Evolutionary conservation across 2,797 vertebrate species (phyloP).

Genomic region (Pseudochirops corinnae): DNA sequence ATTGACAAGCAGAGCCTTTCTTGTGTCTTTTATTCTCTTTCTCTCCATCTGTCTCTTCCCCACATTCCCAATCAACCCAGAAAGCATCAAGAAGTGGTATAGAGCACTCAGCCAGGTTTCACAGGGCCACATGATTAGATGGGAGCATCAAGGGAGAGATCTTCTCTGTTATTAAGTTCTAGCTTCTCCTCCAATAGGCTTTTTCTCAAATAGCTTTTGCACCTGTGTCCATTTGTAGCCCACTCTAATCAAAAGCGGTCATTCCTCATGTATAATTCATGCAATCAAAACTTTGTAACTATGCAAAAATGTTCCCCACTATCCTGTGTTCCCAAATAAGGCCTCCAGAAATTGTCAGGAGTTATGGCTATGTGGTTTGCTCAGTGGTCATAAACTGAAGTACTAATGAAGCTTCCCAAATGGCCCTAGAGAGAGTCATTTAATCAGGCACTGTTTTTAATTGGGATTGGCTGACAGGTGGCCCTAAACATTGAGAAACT

Average conservation of each 20-base stretch:
- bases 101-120: conserved; percentile 60
- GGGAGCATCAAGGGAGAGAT: conserved; percentile 42
- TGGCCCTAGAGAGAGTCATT: conserved; percentile 82
- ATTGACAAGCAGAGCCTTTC: conserved; percentile 61
- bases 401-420: conserved; percentile 84
- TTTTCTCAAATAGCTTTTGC: conserved; percentile 63
- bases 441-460: conserved; percentile 83
- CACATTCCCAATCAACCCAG: conserved; percentile 52
- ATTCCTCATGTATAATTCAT: conserved; percentile 86
- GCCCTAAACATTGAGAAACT: conserved; percentile 74
- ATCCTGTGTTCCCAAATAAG: conserved; percentile 80
- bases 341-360: conserved; percentile 80
- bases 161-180: conserved; percentile 28
- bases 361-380: conserved; percentile 78
- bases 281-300: conserved; percentile 86
- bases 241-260: conserved; percentile 69
- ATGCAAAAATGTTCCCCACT: conserved; percentile 81
- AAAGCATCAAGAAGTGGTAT: conserved; percentile 53
- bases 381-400: conserved; percentile 80
- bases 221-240: conserved; percentile 73
- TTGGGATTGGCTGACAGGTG: conserved; percentile 82
- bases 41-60: conserved; percentile 37
- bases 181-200: conserved; percentile 47
- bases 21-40: conserved; percentile 56
- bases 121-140: conserved; percentile 30